These are phyloP conservation scores for Osmerus eperlanus DNA, from an alignment of 2,113 vertebrate genomes.

Conservation along the genomic window DNA sequence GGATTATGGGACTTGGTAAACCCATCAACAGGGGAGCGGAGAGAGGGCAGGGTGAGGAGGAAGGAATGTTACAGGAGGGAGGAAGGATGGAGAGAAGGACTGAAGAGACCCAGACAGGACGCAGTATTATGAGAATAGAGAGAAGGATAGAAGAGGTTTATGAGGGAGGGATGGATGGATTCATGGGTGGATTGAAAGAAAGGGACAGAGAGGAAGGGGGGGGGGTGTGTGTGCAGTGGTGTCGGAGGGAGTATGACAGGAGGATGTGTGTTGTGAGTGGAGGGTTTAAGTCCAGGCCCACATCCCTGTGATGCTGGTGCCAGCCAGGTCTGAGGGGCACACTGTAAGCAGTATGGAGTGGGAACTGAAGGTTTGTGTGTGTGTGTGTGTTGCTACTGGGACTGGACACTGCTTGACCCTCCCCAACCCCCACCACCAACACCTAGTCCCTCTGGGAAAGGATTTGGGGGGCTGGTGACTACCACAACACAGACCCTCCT, in stretches of 20 bases:
- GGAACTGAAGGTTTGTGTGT: too few species aligned
- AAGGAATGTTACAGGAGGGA: not conserved
- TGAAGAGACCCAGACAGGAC: not conserved
- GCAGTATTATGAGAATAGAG: not conserved
- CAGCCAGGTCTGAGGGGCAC: conserved; percentile 89
- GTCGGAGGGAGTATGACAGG: not conserved
- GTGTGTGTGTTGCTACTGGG: not conserved
- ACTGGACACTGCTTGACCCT: not conserved
- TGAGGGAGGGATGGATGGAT: too few species aligned
- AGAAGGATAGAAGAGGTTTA: not conserved
- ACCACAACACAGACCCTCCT: conserved; percentile 35
- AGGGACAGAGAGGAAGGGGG: not conserved
- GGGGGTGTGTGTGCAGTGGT: not conserved
- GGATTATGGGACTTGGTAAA: not conserved
- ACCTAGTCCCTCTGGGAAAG: conserved; percentile 30
- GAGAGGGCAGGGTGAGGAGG: not conserved
- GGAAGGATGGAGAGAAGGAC: not conserved
- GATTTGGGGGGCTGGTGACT: conserved; percentile 31
- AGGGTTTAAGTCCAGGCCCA: too few species aligned
- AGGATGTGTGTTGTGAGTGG: not conserved
- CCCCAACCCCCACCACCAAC: not conserved
- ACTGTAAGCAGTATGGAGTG: conserved; percentile 61
- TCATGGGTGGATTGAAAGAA: not conserved
- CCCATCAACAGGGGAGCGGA: not conserved
- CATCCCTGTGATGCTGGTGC: too few species aligned